Evolutionary conservation across 2,113 vertebrate species (phyloP), one percentile per base, ranked within the genome.

Genomic region (Capreolus pygargus): DNA sequence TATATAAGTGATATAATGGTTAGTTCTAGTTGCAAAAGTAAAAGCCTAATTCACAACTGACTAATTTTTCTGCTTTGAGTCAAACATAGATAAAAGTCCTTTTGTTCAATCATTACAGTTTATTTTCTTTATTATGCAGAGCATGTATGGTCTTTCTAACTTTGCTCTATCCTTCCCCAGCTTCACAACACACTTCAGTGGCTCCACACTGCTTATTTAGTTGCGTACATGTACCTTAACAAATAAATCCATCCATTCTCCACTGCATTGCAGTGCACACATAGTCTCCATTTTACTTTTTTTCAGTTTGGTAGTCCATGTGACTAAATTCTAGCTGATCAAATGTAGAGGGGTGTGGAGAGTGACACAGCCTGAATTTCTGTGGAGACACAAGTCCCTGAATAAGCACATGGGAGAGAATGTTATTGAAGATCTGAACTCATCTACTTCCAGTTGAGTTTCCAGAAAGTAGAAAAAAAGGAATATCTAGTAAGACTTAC

Each of bases 211-310:
- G 7, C 45, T 9, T 94, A 47, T 16, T 79, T 15, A 86, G 33
- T 21, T 55, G 3, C 1, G 27, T 61, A 16, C 0, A 86, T 33
- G 9, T 23, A 74, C 3, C 33, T 91, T 60, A 76, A 21, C 21
- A 91, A 27, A 92, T 54, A 84, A 93, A 55, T 50, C 1, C 9
- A 36, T n/a, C 2, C 5, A 52, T 70, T 83, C 28, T 50, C 2
- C 21, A 2, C 2, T 89, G 36, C 3, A 52, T 3, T 50, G 1
- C 19, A n/a, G 16, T n/a, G 1, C 9, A 23, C 1, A 33, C 3
- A 1, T 17, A 36, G 27, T 79, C 15, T 79, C 7, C 6, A 36
- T 30, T 79, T n/a, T 33, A 67, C 12, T 60, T 2, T 54, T n/a
- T 67, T 50, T 17, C 28, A 60, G 4, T 54, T 86, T 50, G 78